A percentile compares a stretch with the other conserved stretches of the same genome.
Evolutionary conservation across 2,797 vertebrate species (phyloP).

Genomic region (Siniperca obscura): DNA sequence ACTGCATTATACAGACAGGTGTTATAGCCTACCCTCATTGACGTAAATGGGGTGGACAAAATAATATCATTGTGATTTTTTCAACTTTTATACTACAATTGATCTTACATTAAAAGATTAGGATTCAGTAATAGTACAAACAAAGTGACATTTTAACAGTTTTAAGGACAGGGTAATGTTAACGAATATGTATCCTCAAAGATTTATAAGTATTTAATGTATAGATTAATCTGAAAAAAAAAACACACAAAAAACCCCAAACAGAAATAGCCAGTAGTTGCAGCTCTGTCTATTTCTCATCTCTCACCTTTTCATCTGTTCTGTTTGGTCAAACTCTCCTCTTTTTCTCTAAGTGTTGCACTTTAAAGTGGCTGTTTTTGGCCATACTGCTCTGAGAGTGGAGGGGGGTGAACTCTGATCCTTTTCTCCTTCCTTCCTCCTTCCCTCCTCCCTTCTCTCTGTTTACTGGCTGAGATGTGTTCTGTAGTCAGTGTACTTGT

Average conservation of each 20-base stretch:
- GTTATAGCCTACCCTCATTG: no score
- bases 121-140: background rate
- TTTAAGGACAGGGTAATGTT: background rate
- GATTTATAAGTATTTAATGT: background rate
- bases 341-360: constrained; percentile 47
- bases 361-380: constrained; percentile 82
- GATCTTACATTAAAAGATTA: background rate
- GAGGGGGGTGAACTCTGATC: constrained; percentile 53
- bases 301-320: constrained; percentile 13
- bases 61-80: background rate
- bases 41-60: background rate
- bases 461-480: constrained; percentile 78
- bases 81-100: background rate
- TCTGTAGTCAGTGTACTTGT: constrained; percentile 75
- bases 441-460: constrained; percentile 59
- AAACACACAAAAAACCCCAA: background rate
- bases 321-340: constrained; percentile 54
- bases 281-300: constrained; percentile 49
- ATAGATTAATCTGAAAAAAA: background rate
- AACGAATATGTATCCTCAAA: background rate
- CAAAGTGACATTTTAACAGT: background rate
- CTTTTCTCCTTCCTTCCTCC: constrained; percentile 35
- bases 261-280: background rate
- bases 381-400: constrained; percentile 63
- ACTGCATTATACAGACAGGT: no score